Percentiles rank a stretch among this genome's conserved stretches.
Conservation (phyloP, 37 sponge, comb jelly and placozoan genomes). For the Diacarnus erythraeanus region DNA sequence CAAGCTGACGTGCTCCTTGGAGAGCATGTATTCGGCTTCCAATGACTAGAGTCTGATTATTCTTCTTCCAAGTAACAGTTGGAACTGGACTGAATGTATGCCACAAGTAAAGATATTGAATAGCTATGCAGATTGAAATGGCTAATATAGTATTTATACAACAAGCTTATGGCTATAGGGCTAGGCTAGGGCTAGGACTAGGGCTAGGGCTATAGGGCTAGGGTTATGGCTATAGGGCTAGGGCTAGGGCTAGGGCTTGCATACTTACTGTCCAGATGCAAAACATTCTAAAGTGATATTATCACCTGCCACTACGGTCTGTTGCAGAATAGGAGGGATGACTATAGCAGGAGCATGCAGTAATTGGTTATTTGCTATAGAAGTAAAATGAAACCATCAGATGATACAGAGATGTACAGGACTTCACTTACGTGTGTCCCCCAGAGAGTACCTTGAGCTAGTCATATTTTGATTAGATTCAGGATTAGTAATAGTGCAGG, state of each 20-base stretch:
- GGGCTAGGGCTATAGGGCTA: too few relatives aligned
- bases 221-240: too few relatives aligned
- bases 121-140: neutral
- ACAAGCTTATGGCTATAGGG: neutral
- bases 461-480: neutral
- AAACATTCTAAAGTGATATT: conserved; percentile 53
- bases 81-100: conserved; percentile 52
- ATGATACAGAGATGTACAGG: neutral
- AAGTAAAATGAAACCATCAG: neutral
- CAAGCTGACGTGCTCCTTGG: conserved; percentile 17
- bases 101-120: neutral
- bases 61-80: conserved; percentile 42
- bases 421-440: neutral
- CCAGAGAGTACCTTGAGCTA: neutral
- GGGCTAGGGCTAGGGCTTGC: too few relatives aligned
- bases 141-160: neutral
- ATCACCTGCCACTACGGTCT: conserved; percentile 37
- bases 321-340: neutral
- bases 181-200: too few relatives aligned
- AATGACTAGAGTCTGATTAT: neutral
- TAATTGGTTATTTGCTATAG: neutral
- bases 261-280: conserved; percentile 54
- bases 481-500: conserved; percentile 30
- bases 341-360: conserved; percentile 2
- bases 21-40: neutral